Evolutionary conservation across 1,140 invertebrate genomes (phyloP).

Genomic region (Physella acuta): DNA sequence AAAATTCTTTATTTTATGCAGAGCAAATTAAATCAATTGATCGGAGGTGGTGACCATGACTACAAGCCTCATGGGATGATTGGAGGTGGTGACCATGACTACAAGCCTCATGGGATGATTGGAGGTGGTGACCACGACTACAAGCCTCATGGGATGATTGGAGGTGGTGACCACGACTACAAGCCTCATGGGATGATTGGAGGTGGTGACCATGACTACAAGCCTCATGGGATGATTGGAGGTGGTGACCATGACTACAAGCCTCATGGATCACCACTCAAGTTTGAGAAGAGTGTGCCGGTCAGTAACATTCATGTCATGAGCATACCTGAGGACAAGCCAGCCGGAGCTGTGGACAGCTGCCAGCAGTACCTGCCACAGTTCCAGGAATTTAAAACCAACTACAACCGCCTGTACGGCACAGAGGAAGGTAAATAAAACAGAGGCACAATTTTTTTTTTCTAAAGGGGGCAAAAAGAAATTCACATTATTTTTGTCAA

Average conservation of each 20-base stretch:
- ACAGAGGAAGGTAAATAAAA: not conserved
- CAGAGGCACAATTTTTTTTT: not conserved
- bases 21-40: not conserved
- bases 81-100: not conserved
- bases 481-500: not conserved
- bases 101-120: not conserved
- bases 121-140: not conserved
- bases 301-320: not conserved
- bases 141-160: not conserved
- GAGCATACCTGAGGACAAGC: not conserved
- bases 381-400: slow-evolving; percentile 1
- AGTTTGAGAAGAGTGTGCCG: not conserved
- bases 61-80: not conserved
- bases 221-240: not conserved
- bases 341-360: not conserved
- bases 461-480: not conserved
- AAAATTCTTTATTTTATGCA: not conserved
- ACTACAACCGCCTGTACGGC: slow-evolving; percentile 2
- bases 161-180: not conserved
- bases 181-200: not conserved
- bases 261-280: not conserved
- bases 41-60: not conserved
- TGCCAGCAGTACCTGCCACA: not conserved
- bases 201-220: not conserved
- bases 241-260: not conserved